A percentile compares a stretch with the other conserved stretches of the same genome.
phyloP scores from a whole-genome alignment of 2,797 vertebrate genomes.

The Karalla daura region DNA sequence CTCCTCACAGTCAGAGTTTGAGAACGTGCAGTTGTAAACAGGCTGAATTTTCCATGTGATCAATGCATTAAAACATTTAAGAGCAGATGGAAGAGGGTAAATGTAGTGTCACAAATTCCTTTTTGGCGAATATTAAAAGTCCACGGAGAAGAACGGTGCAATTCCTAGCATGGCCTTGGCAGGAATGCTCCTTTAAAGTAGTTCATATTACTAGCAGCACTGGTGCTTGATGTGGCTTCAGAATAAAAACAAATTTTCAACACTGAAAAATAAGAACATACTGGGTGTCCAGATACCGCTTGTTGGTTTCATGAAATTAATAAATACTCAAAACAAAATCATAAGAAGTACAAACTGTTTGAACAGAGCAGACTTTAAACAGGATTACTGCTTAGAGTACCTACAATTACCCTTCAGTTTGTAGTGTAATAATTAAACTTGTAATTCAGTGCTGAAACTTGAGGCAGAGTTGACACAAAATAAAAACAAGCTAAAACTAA shows the following conservation, averaged over 20 bases:
- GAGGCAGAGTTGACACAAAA: slow-evolving; percentile 47
- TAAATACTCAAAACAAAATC: slow-evolving; percentile 54
- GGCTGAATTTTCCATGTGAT: slow-evolving; percentile 16
- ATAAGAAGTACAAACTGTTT: not conserved
- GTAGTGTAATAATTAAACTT: slow-evolving; percentile 10
- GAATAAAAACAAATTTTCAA: slow-evolving; percentile 10
- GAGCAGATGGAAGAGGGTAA: slow-evolving; percentile 35
- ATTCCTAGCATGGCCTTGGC: slow-evolving; percentile 33
- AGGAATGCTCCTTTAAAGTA: slow-evolving; percentile 30
- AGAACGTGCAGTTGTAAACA: slow-evolving; percentile 17
- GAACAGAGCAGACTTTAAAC: too few relatives aligned
- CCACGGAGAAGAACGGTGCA: slow-evolving; percentile 36
- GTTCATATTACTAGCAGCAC: slow-evolving; percentile 34
- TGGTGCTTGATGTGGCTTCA: slow-evolving; percentile 14
- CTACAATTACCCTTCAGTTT: slow-evolving; percentile 18
- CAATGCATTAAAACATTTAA: slow-evolving; percentile 24
- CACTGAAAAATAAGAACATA: slow-evolving; percentile 3
- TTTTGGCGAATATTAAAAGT: slow-evolving; percentile 45
- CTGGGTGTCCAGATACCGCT: slow-evolving; percentile 29
- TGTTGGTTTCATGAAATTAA: slow-evolving; percentile 34
- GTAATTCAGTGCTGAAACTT: slow-evolving; percentile 47
- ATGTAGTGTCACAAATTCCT: slow-evolving; percentile 17
- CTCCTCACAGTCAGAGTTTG: slow-evolving; percentile 15
- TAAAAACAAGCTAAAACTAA: slow-evolving; percentile 57
- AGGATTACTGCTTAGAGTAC: too few relatives aligned